Base-by-base conservation (phyloP, 2,113 vertebrate genomes). In the Dromas ardeola region DNA sequence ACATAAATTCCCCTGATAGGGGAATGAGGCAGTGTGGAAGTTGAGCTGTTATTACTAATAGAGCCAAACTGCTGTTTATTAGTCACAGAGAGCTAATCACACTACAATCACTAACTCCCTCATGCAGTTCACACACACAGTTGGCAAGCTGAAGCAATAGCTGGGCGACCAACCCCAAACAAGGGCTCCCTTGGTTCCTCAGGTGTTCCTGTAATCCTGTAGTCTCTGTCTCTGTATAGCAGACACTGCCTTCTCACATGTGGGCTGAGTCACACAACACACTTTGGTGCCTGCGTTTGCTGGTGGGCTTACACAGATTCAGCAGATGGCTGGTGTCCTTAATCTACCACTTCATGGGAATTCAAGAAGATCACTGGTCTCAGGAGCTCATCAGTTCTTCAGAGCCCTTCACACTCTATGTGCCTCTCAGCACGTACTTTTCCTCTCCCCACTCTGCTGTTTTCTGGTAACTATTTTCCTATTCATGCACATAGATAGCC, bases 401-500 rank as follows among this genome's bases (percentile, higher is more conserved):
- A 59, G 20, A 61, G 15, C 5, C 14, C 63, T 66, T 52, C 30
- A 69, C 25, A 43, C 13, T 49, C 47, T 49, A 21, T 49, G 21
- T 22, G 1, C 29, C 14, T 61, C 40, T 85, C 29, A 59, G 25
- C 3, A 20, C 6, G 66, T 5, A 53, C 13, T 22, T 30, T 45
- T 69, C 38, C 25, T 76, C 13, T 52, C 36, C 15, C 7, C 1
- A 1, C 25, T 32, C 22, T 89, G 20, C 47, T 43, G 36, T 67
- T n/a, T 58, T 70, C 87, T 66, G 36, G 25, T 47, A 81, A 47
- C 10, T 56, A 7, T 40, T 49, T 90, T 82, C 18, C 62, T 82
- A 7, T 15, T 36, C 40, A 59, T 0, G 0, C 5, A 30, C 15
- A 45, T 2, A 83, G 23, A 30, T 30, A 55, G 6, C 55, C 71